These are phyloP conservation scores for Argentina silus DNA, from an alignment of 2,797 vertebrate genomes.

Conservation along the genomic window DNA sequence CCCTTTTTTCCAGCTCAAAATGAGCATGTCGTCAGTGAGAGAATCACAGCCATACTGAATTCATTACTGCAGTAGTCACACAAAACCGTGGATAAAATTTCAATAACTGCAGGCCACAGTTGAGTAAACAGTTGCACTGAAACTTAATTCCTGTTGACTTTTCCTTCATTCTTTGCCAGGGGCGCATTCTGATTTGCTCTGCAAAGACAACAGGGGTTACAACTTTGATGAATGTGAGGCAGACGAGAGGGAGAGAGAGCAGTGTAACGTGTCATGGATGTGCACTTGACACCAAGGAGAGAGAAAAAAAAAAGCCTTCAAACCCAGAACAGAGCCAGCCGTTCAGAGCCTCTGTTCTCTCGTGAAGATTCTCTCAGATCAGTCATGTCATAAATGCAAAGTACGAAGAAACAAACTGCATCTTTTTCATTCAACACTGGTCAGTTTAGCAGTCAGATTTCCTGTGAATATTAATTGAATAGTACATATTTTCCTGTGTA, in stretches of 20 bases:
- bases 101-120: constrained; percentile 99
- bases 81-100: constrained; percentile 99
- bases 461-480: constrained; percentile 28
- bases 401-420: constrained; percentile 5
- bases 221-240: constrained; percentile 93
- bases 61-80: constrained; percentile 97
- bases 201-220: constrained; percentile 95
- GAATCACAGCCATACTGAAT: constrained; percentile 96
- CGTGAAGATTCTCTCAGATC: constrained; percentile 42
- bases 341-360: constrained; percentile 46
- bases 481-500: constrained; percentile 30
- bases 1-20: constrained; percentile 71
- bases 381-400: constrained; percentile 3
- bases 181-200: constrained; percentile 93
- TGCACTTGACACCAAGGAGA: constrained; percentile 73
- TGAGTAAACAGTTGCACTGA: constrained; percentile 99
- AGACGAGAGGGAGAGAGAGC: constrained; percentile 77
- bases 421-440: constrained; percentile 15
- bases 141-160: constrained; percentile 99
- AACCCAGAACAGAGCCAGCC: constrained; percentile 38
- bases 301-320: constrained; percentile 39
- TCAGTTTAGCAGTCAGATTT: constrained; percentile 27
- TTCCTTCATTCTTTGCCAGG: constrained; percentile 95
- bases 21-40: constrained; percentile 88
- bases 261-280: constrained; percentile 77